Conservation (phyloP, 2,888 invertebrate genomes). For the Protophormia terraenovae region DNA sequence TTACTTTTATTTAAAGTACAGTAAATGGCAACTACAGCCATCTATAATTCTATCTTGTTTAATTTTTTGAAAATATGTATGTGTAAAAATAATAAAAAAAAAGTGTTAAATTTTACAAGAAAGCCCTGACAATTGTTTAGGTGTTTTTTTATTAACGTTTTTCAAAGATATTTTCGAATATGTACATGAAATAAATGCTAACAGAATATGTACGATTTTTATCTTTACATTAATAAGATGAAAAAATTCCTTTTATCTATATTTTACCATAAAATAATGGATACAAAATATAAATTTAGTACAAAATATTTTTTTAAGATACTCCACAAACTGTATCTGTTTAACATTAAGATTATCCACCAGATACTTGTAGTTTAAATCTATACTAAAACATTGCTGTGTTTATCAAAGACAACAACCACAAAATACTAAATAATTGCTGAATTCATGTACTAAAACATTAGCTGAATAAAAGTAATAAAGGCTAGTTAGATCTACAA, state of each 20-base stretch:
- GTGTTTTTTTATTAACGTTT: too few relatives aligned
- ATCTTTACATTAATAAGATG: not conserved
- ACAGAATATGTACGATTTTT: too few relatives aligned
- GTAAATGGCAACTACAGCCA: too few relatives aligned
- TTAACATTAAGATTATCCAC: not conserved
- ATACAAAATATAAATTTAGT: not conserved
- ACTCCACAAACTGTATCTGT: not conserved
- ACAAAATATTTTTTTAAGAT: not conserved
- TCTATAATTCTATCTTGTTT: too few relatives aligned
- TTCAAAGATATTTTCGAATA: too few relatives aligned
- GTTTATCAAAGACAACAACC: not conserved
- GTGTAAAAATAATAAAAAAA: too few relatives aligned
- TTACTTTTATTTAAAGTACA: too few relatives aligned
- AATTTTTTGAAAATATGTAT: too few relatives aligned
- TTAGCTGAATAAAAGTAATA: not conserved
- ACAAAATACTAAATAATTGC: not conserved
- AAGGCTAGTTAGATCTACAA: not conserved
- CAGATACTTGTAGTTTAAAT: not conserved
- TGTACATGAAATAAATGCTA: too few relatives aligned
- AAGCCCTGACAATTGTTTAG: too few relatives aligned
- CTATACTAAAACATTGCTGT: not conserved
- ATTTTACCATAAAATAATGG: not conserved
- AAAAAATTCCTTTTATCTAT: not conserved
- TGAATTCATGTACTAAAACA: not conserved
- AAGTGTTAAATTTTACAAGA: too few relatives aligned